Conservation (phyloP, 1,140 invertebrate genomes). For the Eriosoma lanigerum region DNA sequence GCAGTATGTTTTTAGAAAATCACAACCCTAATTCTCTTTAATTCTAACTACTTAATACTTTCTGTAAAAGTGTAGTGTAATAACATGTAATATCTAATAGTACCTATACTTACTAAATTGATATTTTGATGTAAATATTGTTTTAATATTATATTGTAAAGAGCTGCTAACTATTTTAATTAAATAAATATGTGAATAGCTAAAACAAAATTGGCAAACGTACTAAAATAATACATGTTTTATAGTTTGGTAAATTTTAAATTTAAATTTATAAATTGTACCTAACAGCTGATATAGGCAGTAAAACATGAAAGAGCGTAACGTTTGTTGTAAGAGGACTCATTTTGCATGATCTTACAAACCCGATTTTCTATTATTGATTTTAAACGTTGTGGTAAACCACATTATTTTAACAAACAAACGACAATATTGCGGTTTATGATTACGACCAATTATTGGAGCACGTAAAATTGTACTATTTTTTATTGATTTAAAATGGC, state of each 20-base stretch:
- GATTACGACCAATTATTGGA: constrained; percentile 38
- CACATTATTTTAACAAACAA: background rate
- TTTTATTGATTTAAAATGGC: background rate
- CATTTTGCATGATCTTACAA: constrained; percentile 10
- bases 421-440: constrained; percentile 1
- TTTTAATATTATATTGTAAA: too few relatives aligned
- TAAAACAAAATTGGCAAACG: background rate
- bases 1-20: too few relatives aligned
- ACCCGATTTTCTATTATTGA: constrained; percentile 36
- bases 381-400: constrained; percentile 21
- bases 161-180: too few relatives aligned
- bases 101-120: too few relatives aligned
- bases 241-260: background rate
- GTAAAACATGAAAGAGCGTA: background rate
- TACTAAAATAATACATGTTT: background rate
- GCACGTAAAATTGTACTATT: background rate
- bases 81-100: too few relatives aligned
- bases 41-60: too few relatives aligned
- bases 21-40: too few relatives aligned
- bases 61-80: too few relatives aligned
- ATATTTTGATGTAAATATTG: too few relatives aligned
- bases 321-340: background rate
- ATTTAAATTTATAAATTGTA: background rate
- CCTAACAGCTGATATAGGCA: background rate
- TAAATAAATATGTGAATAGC: too few relatives aligned